A percentile compares a stretch with the other conserved stretches of the same genome.
phyloP scores from a whole-genome alignment of 1,140 invertebrate genomes.

The Caenorhabditis tropicalis region DNA sequence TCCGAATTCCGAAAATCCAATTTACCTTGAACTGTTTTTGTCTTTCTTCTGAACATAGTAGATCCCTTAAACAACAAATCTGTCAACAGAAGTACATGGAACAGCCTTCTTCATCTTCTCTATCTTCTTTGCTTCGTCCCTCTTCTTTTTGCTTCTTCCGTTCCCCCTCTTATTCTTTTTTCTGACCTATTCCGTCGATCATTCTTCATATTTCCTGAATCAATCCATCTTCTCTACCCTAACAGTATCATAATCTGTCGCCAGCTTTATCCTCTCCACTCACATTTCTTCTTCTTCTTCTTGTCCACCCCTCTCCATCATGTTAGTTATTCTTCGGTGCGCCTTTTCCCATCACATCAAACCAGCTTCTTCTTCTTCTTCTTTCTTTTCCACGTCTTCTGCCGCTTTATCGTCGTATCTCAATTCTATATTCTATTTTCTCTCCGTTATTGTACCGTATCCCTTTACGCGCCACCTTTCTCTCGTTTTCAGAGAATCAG shows the following conservation, averaged over 20 bases:
- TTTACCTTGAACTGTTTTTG: constrained; percentile 1
- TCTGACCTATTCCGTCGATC: not conserved
- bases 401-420: not conserved
- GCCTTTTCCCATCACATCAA: constrained; percentile 45
- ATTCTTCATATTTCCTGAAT: not conserved
- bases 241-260: constrained; percentile 46
- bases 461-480: not conserved
- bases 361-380: constrained; percentile 15
- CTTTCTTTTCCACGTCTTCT: not conserved
- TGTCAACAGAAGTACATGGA: not conserved
- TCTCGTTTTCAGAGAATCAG: not conserved
- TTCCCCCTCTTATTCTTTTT: not conserved
- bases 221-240: constrained; percentile 4
- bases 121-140: not conserved
- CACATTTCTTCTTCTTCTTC: not conserved
- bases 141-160: not conserved
- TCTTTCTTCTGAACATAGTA: not conserved
- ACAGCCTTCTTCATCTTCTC: not conserved
- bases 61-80: not conserved
- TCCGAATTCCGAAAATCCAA: too few species aligned
- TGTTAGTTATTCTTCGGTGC: constrained; percentile 38
- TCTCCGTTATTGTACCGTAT: constrained; percentile 23
- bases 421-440: not conserved
- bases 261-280: not conserved
- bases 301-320: constrained; percentile 23